These are phyloP conservation scores for Gymnarchus niloticus DNA, from an alignment of 2,113 vertebrate genomes.

Conservation along the genomic window DNA sequence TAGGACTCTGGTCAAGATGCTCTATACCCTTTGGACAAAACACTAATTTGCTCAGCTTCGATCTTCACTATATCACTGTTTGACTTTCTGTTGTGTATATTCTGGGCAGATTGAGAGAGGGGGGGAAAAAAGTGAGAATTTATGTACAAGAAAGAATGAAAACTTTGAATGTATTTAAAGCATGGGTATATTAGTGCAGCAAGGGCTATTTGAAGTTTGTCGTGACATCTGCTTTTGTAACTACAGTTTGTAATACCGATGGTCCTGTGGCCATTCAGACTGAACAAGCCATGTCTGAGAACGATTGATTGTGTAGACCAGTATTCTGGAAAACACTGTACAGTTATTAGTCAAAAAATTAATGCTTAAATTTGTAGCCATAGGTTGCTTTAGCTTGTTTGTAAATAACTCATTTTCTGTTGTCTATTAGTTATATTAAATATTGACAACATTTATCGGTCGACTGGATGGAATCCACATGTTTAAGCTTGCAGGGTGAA, in stretches of 20 bases:
- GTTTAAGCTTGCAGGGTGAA: neutral
- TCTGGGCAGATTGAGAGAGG: conserved; percentile 14
- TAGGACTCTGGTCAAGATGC: neutral
- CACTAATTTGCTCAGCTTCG: neutral
- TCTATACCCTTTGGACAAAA: neutral
- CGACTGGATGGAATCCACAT: neutral
- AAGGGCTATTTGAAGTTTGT: neutral
- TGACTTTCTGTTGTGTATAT: neutral
- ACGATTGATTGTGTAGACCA: neutral
- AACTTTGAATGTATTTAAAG: neutral
- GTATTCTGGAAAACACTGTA: neutral
- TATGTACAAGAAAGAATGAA: neutral
- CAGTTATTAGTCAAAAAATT: neutral
- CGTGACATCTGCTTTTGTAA: neutral
- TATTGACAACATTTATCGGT: neutral
- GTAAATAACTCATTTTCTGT: neutral
- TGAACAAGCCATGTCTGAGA: neutral
- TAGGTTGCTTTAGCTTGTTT: neutral
- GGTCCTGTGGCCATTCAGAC: neutral
- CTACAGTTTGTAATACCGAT: neutral
- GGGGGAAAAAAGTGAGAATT: neutral
- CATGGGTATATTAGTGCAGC: neutral
- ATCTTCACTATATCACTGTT: neutral
- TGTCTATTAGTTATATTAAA: neutral
- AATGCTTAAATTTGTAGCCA: neutral